Base-by-base conservation (phyloP, 2,888 invertebrate species). In the Prosopocoilus inquinatus region DNA sequence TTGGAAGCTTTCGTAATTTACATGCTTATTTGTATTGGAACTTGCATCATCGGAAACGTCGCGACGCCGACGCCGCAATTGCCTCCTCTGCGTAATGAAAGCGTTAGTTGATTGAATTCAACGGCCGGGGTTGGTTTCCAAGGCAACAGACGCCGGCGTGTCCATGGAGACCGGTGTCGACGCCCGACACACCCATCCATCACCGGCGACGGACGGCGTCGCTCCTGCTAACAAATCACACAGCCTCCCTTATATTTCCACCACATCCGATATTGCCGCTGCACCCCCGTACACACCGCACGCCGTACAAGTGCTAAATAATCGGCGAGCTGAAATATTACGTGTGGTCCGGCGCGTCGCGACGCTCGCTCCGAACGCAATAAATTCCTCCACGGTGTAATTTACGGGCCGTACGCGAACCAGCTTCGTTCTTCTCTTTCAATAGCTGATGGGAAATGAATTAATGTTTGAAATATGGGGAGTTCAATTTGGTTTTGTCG, bases 81-180 rank as follows among this genome's bases (percentile, higher is more conserved):
- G 20, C 20, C 20, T 28, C 20, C 20, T 28, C 20, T 28, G 20
- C 20, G 20, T 28, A 28, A 28, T 5, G 20, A 28, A 28, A 28
- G 60, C 71, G 58, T 58, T 61, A 69, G 70, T 74, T 75, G 78
- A 75, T 76, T 67, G 70, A 69, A 69, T 66, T 66, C 76, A 64
- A 60, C 62, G 64, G 66, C 67, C 63, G 63, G 67, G 67, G 61
- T n/a, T 47, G 53, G 67, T 67, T 67, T 75, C 67, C 68, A 54
- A 60, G 68, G 64, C 61, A 62, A 68, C 68, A 64, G 59, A 55
- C 59, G 53, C 59, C 55, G 41, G 61, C 58, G 62, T 65, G 62
- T 60, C 66, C 64, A 67, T 66, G 67, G 63, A 60, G 59, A 76
- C 80, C 76, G 71, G 72, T 70, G 73, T 69, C 72, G 70, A 69